Percentiles rank a stretch among this genome's conserved stretches.
phyloP scores from a whole-genome alignment of 2,113 vertebrate genomes.

The Megaleporinus macrocephalus region DNA sequence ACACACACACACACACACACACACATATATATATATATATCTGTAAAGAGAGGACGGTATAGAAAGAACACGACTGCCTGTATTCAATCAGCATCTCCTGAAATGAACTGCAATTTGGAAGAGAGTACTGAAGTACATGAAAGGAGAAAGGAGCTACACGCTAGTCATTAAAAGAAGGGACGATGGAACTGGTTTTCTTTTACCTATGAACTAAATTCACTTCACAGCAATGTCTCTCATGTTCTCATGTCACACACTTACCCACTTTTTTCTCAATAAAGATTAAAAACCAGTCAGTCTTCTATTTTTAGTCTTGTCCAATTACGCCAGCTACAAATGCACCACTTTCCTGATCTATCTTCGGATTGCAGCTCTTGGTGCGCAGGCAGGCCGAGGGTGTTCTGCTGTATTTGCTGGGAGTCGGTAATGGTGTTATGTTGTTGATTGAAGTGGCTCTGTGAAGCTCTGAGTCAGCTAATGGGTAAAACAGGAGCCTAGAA shows the following conservation, averaged over 20 bases:
- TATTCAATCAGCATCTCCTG: neutral
- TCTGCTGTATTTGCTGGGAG: conserved; percentile 33
- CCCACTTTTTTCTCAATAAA: neutral
- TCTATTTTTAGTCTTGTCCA: conserved; percentile 62
- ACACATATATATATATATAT: too few relatives aligned
- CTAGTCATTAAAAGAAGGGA: neutral
- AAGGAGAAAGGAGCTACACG: neutral
- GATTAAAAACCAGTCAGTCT: neutral
- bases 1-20: too few relatives aligned
- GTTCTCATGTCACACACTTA: neutral
- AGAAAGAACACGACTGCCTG: too few relatives aligned
- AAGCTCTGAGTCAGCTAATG: conserved; percentile 56
- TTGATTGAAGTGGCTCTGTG: conserved; percentile 62
- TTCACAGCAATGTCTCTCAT: conserved; percentile 3
- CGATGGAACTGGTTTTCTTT: neutral
- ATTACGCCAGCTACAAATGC: conserved; percentile 61
- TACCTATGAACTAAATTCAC: neutral
- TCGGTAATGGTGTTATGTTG: conserved; percentile 49
- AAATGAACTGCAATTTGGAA: neutral
- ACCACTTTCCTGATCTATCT: conserved; percentile 57
- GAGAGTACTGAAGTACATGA: too few relatives aligned
- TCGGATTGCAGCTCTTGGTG: conserved; percentile 46
- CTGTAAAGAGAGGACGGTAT: too few relatives aligned
- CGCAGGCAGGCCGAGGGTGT: conserved; percentile 56
- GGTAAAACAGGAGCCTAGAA: conserved; percentile 41